Base-by-base conservation (phyloP, 1,140 invertebrate species). In the Linepithema humile region DNA sequence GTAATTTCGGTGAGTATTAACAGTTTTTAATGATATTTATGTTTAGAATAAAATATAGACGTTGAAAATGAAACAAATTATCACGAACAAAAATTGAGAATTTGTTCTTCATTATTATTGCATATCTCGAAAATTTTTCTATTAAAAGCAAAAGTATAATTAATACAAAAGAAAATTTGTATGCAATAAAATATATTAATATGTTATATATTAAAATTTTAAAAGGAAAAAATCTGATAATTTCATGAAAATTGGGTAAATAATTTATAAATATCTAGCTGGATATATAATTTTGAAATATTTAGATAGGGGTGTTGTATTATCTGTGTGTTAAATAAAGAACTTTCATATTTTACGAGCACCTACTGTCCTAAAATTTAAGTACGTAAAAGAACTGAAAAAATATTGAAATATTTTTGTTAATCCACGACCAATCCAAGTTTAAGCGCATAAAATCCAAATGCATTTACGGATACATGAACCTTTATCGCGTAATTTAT, bases 401-500 rank as follows among this genome's bases (percentile, higher is more conserved):
- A 35, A 64, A 48, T 75, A 64, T 48, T 38, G 73, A 73, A 80
- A 73, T 73, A 23, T 43, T 80, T 80, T 40, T 20, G 23, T 72
- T 69, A 73, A 72, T 73, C 48, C 48, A 80, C 2, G 64, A 70
- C n/a, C 73, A 32, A 65, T 48, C 43, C 62, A 23, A 48, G 50
- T 67, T 53, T 53, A 38, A 67, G 35, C 35, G n/a, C 48, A 55
- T 40, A 40, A 80, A 70, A 70, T 80, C 38, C n/a, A 43, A 55
- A 57, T 35, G 48, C 57, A 75, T 35, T 64, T 62, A 62, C 48
- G 35, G 38, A 80, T 70, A 55, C 64, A 50, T 55, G 64, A 69
- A 69, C 38, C 53, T 69, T 55, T 40, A 55, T 55, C 64, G 64
- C 38, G 48, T 70, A 80, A 80, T 80, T 70, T 80, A 80, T 80